Conservation (phyloP, 2,113 vertebrate species). For the Melanocharis versteri region DNA sequence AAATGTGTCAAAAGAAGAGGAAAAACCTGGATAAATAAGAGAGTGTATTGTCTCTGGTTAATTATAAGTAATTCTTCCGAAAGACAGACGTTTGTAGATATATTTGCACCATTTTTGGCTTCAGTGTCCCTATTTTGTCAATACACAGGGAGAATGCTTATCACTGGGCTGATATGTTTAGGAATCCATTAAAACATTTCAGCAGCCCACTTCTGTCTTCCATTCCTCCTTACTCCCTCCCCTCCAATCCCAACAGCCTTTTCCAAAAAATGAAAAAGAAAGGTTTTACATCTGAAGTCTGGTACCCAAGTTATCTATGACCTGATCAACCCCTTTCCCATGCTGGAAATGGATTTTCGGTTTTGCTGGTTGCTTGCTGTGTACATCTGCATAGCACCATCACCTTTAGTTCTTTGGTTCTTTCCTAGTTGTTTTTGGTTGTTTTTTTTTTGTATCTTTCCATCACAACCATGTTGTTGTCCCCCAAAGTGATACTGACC, state of each 20-base stretch:
- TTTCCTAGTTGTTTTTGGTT: background rate
- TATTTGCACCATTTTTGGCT: background rate
- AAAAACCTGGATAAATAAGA: background rate
- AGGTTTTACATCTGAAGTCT: background rate
- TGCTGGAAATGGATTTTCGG: background rate
- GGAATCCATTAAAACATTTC: background rate
- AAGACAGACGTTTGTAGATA: background rate
- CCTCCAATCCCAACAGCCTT: background rate
- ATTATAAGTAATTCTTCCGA: background rate
- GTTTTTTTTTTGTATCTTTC: background rate
- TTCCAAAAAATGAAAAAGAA: background rate
- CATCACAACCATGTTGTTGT: background rate
- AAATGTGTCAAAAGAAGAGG: background rate
- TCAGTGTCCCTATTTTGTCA: background rate
- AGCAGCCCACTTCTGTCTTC: background rate
- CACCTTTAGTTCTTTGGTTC: background rate
- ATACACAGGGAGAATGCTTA: background rate
- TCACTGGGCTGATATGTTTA: background rate
- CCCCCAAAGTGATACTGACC: background rate
- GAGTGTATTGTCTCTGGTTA: background rate
- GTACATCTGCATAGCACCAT: rapidly evolving
- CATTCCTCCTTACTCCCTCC: background rate
- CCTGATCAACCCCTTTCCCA: background rate
- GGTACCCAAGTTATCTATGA: background rate
- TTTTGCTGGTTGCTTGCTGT: background rate